Percentiles rank a stretch among this genome's conserved stretches.
phyloP scores from a whole-genome alignment of 1,140 invertebrate species.

The Dryas iulia region DNA sequence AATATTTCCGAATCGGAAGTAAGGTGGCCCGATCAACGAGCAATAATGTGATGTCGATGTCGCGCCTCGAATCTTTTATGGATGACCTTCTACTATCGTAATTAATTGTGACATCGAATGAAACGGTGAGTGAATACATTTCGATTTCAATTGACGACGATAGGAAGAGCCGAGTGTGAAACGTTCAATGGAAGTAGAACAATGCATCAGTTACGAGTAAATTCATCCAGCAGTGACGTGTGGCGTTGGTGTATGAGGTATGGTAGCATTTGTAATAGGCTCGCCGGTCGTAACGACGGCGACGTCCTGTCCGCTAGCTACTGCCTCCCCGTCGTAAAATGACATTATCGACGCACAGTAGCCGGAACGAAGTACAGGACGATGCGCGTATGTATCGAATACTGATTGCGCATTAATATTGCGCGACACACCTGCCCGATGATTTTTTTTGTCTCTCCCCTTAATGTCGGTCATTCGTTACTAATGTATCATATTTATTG shows the following conservation, averaged over 20 bases:
- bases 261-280: slow-evolving; percentile 76
- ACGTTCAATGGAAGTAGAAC: slow-evolving; percentile 63
- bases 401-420: slow-evolving; percentile 79
- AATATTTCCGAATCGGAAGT: slow-evolving; percentile 80
- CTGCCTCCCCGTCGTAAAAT: slow-evolving; percentile 74
- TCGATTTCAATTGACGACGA: slow-evolving; percentile 44
- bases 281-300: slow-evolving; percentile 77
- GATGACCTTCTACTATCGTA: slow-evolving; percentile 54
- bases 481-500: slow-evolving; percentile 76
- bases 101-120: slow-evolving; percentile 28
- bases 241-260: slow-evolving; percentile 65
- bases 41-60: slow-evolving; percentile 74
- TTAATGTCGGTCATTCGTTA: slow-evolving; percentile 77
- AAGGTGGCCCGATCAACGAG: slow-evolving; percentile 71
- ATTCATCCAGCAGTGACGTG: slow-evolving; percentile 47
- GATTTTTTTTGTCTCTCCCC: slow-evolving; percentile 76
- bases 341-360: slow-evolving; percentile 78
- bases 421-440: slow-evolving; percentile 73
- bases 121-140: slow-evolving; percentile 46
- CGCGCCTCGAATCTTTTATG: slow-evolving; percentile 74
- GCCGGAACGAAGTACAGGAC: slow-evolving; percentile 79
- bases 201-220: slow-evolving; percentile 47
- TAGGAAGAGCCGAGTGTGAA: slow-evolving; percentile 36
- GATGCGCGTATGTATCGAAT: slow-evolving; percentile 70
- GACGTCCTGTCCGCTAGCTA: slow-evolving; percentile 74